Base-by-base conservation (phyloP, 2,113 vertebrate genomes). In the Pelecanoides urinatrix region DNA sequence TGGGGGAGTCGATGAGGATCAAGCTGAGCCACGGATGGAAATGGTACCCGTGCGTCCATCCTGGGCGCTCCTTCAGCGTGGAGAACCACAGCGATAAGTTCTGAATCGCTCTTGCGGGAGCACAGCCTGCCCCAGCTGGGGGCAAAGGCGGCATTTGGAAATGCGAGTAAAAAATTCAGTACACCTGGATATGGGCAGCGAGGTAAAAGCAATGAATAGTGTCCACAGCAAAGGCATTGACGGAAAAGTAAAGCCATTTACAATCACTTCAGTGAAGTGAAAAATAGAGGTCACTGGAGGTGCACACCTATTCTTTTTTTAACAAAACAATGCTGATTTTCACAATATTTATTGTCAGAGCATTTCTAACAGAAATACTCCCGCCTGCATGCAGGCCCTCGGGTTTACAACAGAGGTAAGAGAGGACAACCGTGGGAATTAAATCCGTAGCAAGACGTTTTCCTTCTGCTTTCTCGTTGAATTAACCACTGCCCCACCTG, bases 211-310 rank as follows among this genome's bases (percentile, higher is more conserved):
- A 70, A 70, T 58, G 42, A 77, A 38, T 9, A 52, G 58, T 42
- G 85, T 87, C 92, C 84, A 53, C 36, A 42, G 82, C 77, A 85
- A 82, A 85, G 77, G 73, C 52, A 2, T 10, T 72, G 91, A 65
- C 61, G 86, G 94, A 83, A 77, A 96, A 91, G 50, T 56, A 88
- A 91, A 94, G 53, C 72, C 66, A 66, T 82, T 93, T 92, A 49
- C 52, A 76, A 79, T 62, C 81, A 91, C 92, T 80, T 61, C 90
- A 97, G 91, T 78, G 91, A 86, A 81, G 96, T 94, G 96, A 95
- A 94, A 96, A 96, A 96, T 91, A 86, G 90, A 95, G 96, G 88
- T 91, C 94, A 88, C 52, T 63, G 59, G 72, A 84, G 72, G 90
- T 74, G 79, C 56, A 76, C 71, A 86, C 65, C 47, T 65, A 40